phyloP scores from a whole-genome alignment of 1,140 invertebrate genomes.

The Brachionus angularis region DNA sequence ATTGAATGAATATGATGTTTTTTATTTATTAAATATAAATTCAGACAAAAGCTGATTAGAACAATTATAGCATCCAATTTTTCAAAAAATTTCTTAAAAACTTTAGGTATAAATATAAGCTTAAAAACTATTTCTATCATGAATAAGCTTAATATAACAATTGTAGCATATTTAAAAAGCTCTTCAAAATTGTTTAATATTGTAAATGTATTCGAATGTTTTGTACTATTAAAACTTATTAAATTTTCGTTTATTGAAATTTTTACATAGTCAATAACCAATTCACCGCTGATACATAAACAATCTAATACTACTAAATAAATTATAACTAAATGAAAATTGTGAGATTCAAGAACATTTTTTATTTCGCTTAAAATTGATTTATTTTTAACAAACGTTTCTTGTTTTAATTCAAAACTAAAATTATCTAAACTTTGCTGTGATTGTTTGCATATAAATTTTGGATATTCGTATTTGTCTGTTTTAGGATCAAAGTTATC shows the following conservation, averaged over 20 bases:
- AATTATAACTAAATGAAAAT: conserved; percentile 6
- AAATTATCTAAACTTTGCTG: too few species aligned
- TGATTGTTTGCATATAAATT: too few species aligned
- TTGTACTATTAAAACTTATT: too few species aligned
- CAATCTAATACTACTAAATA: conserved; percentile 11
- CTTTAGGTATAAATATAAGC: conserved; percentile 31
- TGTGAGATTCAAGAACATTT: not conserved
- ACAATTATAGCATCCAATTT: conserved; percentile 25
- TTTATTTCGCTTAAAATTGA: too few species aligned
- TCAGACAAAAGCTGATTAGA: conserved; percentile 24
- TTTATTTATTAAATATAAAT: conserved; percentile 28
- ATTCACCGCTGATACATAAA: conserved; percentile 3
- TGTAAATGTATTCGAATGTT: too few species aligned
- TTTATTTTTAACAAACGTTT: too few species aligned
- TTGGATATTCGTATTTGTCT: too few species aligned
- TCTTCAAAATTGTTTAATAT: not conserved
- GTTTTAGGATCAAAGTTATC: too few species aligned
- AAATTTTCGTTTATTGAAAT: conserved; percentile 1
- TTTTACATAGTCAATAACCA: conserved; percentile 24
- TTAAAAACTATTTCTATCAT: conserved; percentile 27
- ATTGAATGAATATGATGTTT: conserved; percentile 9
- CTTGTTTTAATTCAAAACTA: too few species aligned
- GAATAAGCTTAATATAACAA: conserved; percentile 1
- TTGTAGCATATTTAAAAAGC: not conserved
- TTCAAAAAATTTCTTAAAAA: conserved; percentile 29